phyloP scores from a whole-genome alignment of 2,797 vertebrate genomes.

The Peromyscus attwateri region DNA sequence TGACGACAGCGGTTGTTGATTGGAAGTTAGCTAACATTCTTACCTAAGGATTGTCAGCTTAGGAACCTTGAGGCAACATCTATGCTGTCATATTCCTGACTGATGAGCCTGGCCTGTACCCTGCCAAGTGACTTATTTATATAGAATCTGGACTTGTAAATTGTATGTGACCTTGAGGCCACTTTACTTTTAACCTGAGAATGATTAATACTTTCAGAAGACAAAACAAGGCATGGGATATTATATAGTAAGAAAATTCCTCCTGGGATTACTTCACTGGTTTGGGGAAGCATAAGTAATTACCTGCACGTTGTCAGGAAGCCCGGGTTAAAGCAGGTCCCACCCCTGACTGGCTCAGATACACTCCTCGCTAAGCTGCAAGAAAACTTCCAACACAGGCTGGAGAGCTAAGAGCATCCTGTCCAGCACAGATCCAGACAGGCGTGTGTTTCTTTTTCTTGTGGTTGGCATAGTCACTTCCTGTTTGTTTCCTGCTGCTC shows the following conservation, averaged over 20 bases:
- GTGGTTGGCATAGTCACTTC: slow-evolving; percentile 80
- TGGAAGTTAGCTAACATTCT: background rate
- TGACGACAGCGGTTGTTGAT: background rate
- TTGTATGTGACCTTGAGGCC: background rate
- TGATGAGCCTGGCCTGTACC: background rate
- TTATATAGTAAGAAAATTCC: slow-evolving; percentile 16
- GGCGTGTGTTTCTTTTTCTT: slow-evolving; percentile 68
- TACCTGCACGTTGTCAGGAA: background rate
- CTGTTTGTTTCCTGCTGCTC: slow-evolving; percentile 77
- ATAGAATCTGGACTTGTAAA: background rate
- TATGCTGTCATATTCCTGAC: background rate
- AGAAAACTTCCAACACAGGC: background rate
- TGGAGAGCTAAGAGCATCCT: background rate
- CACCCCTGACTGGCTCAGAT: background rate
- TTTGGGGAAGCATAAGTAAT: background rate
- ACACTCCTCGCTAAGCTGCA: background rate
- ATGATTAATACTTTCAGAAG: slow-evolving; percentile 6
- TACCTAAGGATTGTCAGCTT: background rate
- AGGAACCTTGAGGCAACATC: background rate
- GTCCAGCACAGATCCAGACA: slow-evolving; percentile 51
- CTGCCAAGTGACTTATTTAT: background rate
- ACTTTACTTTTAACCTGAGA: slow-evolving; percentile 30
- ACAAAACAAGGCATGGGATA: background rate
- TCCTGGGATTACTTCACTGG: background rate
- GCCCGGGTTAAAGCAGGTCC: background rate